Percentiles rank a stretch among this genome's conserved stretches.
phyloP scores from a whole-genome alignment of 2,888 invertebrate genomes.

The Agriopis marginaria region DNA sequence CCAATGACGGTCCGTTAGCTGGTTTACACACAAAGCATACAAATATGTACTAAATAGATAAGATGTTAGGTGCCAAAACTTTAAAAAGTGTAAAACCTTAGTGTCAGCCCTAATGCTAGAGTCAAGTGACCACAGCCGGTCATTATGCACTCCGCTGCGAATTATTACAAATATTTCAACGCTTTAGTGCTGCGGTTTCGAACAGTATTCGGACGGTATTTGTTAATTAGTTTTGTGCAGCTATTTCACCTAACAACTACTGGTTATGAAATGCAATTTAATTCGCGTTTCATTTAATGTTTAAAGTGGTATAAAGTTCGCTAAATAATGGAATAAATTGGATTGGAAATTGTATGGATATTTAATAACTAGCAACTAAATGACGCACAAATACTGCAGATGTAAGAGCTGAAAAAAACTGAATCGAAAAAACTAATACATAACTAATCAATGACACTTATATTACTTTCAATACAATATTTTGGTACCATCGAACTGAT shows the following conservation, averaged over 20 bases:
- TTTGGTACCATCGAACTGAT: no score
- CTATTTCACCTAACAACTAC: conserved; percentile 16
- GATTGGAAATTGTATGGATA: neutral
- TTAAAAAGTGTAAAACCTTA: neutral
- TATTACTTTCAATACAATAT: no score
- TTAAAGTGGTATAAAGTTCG: neutral
- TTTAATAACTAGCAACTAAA: neutral
- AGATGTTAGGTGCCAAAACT: no score
- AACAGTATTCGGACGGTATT: conserved; percentile 9
- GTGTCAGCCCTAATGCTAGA: conserved; percentile 9
- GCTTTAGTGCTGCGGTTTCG: conserved; percentile 22
- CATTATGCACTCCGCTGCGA: conserved; percentile 24
- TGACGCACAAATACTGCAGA: no score
- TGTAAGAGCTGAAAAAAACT: no score
- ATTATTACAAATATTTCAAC: conserved; percentile 29
- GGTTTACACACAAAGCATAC: no score
- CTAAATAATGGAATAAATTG: neutral
- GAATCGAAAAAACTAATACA: no score
- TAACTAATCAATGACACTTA: no score
- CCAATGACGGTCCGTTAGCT: no score
- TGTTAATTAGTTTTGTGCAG: conserved; percentile 27
- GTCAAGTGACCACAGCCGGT: conserved; percentile 21
- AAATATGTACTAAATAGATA: no score
- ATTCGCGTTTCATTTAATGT: conserved; percentile 12
- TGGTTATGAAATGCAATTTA: conserved; percentile 29